Base-by-base conservation (phyloP, 2,797 vertebrate genomes). In the Pogonophryne albipinna region DNA sequence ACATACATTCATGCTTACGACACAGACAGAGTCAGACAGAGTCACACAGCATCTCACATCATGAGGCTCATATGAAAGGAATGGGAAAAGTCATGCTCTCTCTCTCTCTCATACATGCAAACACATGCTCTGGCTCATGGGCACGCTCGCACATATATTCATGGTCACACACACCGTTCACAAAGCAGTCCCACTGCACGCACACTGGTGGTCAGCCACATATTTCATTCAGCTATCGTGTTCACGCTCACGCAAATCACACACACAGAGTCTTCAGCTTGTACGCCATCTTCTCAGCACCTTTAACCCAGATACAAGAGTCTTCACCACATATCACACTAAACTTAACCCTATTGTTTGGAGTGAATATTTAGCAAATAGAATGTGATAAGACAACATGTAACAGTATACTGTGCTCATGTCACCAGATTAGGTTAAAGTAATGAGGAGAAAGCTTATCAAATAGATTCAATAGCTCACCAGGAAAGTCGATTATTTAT, bases 1-100 rank as follows among this genome's bases (percentile, higher is more conserved):
- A 51, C 38, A 31, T 66, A 45, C 34, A 57, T 20, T 16, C 70
- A 46, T 41, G 46, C 57, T 44, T 44, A n/a, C 51, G 38, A 38
- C 34, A 38, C 47, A 44, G 31, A 47, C 64, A 17, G 46, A 57
- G 9, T 55, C 68, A 77, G 27, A 27, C 27, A 16, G 46, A 27
- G 23, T 27, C 23, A 27, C 74, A 51, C 74, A 56, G 66, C 20
- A 52, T 66, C 60, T 67, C 47, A 53, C 66, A 71, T 90, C 84
- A 86, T 88, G 85, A 87, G 71, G 59, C 78, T 81, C 86, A 85
- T 80, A 89, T 85, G 81, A 82, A 86, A 74, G 78, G 64, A 85
- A 83, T 46, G 49, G 46, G 41, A 68, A 71, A 64, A 90, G 90
- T 91, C 89, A 88, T 78, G 82, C 80, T 84, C 76, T 66, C 71